Evolutionary conservation across 1,140 invertebrate genomes (phyloP).

Genomic region (Eumaeus atala): DNA sequence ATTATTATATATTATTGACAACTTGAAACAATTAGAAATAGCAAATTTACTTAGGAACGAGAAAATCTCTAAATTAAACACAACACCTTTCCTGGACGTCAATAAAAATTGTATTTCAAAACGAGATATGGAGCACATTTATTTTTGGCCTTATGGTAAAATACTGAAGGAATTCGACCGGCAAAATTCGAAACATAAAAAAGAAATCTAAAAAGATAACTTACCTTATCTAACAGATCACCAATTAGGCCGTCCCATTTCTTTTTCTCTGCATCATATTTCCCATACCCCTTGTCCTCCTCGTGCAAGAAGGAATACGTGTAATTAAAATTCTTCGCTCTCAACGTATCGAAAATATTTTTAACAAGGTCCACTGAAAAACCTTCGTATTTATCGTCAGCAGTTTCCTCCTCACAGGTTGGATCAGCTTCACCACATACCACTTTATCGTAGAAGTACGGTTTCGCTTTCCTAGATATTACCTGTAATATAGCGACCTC

Average conservation of each 20-base stretch:
- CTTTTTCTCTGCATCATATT: constrained; percentile 78
- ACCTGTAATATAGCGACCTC: constrained; percentile 36
- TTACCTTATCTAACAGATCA: constrained; percentile 80
- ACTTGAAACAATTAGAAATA: too few relatives aligned
- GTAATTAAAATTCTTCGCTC: constrained; percentile 59
- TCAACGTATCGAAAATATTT: constrained; percentile 79
- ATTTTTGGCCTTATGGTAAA: too few relatives aligned
- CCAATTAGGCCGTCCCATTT: constrained; percentile 91
- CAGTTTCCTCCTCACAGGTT: constrained; percentile 40
- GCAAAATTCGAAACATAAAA: too few relatives aligned
- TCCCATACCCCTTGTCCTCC: constrained; percentile 77
- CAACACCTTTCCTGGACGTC: too few relatives aligned
- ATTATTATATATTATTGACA: too few relatives aligned
- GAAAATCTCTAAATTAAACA: too few relatives aligned
- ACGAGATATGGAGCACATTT: too few relatives aligned
- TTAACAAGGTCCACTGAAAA: constrained; percentile 86
- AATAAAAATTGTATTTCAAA: too few relatives aligned
- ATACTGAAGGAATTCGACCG: too few relatives aligned
- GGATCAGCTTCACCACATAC: constrained; percentile 36
- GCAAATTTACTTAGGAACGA: too few relatives aligned
- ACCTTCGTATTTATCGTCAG: constrained; percentile 81
- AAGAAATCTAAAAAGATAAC: neutral
- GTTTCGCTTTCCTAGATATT: constrained; percentile 51
- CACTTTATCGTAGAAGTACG: constrained; percentile 50
- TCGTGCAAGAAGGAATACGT: constrained; percentile 46